These are phyloP conservation scores for Montipora sp. DNA, from an alignment of 64 coral and sea anemone genomes.

Conservation along the genomic window DNA sequence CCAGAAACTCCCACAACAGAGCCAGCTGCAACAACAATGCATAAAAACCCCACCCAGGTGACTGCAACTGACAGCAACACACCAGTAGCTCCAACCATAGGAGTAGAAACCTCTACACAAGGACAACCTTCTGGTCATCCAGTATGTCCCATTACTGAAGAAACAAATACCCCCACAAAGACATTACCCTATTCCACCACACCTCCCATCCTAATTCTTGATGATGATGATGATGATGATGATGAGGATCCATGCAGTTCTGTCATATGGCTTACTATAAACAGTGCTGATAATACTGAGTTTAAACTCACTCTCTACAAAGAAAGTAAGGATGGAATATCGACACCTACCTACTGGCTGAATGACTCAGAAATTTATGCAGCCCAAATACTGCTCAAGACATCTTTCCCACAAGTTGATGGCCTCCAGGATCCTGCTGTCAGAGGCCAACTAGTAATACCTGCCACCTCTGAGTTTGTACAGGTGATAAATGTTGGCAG, in stretches of 20 bases:
- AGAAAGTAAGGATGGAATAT: conserved; percentile 50
- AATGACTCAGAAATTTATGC: conserved; percentile 58
- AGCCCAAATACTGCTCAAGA: conserved; percentile 26
- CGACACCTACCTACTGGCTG: conserved; percentile 30
- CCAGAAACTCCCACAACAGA: background rate
- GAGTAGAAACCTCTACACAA: too few relatives aligned
- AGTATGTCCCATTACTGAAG: too few relatives aligned
- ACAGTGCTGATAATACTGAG: conserved; percentile 8
- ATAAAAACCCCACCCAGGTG: too few relatives aligned
- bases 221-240: too few relatives aligned
- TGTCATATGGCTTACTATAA: conserved; percentile 29
- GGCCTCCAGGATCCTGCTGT: conserved; percentile 21
- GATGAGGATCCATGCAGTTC: conserved; percentile 18
- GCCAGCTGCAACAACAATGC: too few relatives aligned
- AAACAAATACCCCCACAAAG: too few relatives aligned
- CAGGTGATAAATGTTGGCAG: conserved; percentile 49
- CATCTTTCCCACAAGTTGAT: conserved; percentile 32
- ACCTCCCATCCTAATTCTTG: background rate
- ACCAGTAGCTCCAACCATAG: too few relatives aligned
- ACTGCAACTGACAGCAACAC: background rate
- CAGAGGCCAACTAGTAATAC: background rate
- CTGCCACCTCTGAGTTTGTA: conserved; percentile 29
- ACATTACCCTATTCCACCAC: background rate
- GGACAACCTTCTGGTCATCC: too few relatives aligned
- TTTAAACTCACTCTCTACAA: conserved; percentile 27